phyloP scores from a whole-genome alignment of 2,113 vertebrate genomes.

The Rhabdornis inornatus region DNA sequence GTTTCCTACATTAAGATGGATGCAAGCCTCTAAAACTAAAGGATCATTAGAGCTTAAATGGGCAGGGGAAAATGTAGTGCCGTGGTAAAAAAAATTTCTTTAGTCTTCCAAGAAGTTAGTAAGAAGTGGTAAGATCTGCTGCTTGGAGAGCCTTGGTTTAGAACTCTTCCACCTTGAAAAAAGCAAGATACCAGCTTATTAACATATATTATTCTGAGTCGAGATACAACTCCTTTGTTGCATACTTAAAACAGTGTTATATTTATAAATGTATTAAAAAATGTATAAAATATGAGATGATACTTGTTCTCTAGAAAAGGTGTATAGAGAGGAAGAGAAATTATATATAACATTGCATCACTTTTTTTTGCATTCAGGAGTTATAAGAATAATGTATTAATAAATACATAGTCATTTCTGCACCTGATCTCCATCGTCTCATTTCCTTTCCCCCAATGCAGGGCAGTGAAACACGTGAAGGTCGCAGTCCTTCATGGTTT shows the following conservation, averaged over 20 bases:
- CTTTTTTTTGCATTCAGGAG: neutral
- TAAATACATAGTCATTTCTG: neutral
- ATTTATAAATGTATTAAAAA: neutral
- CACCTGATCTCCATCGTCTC: neutral
- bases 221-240: neutral
- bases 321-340: neutral
- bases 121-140: neutral
- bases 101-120: neutral
- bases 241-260: neutral
- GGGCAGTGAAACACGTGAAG: conserved; percentile 89
- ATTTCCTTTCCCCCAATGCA: conserved; percentile 12
- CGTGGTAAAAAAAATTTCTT: neutral
- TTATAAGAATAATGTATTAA: neutral
- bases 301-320: neutral
- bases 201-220: neutral
- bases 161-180: neutral
- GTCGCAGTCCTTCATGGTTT: conserved; percentile 90
- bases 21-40: neutral
- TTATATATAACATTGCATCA: neutral
- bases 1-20: neutral
- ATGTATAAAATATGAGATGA: neutral
- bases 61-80: neutral
- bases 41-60: neutral
- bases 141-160: neutral
- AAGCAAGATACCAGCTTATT: neutral